Conservation (phyloP, 2,113 vertebrate genomes). For the Rostratula benghalensis region DNA sequence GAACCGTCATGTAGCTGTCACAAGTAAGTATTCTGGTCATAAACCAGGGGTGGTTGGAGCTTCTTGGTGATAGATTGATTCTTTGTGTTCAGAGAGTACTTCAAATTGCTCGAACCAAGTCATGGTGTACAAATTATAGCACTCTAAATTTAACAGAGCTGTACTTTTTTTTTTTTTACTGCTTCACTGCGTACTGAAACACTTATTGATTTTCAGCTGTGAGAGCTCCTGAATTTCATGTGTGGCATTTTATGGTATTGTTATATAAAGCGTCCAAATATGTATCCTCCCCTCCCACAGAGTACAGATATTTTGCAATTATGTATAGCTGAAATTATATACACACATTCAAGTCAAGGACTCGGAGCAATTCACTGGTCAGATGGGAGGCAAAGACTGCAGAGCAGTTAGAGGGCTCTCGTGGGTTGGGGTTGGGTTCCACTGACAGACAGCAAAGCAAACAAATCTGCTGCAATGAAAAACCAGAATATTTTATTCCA, state of each 20-base stretch:
- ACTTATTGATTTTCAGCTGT: neutral
- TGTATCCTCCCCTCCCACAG: neutral
- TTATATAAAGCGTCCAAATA: neutral
- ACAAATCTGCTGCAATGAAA: neutral
- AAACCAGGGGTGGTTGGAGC: neutral
- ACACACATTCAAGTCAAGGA: rapidly evolving
- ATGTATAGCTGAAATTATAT: rapidly evolving
- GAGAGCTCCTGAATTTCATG: neutral
- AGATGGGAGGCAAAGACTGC: neutral
- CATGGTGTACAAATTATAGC: neutral
- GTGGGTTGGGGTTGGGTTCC: neutral
- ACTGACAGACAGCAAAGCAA: neutral
- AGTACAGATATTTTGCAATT: neutral
- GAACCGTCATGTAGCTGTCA: conserved; percentile 94
- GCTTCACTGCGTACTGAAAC: neutral
- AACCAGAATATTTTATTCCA: neutral
- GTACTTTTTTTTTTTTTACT: rapidly evolving
- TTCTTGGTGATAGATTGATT: neutral
- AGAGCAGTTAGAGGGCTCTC: neutral
- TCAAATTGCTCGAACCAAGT: rapidly evolving
- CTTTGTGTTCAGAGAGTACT: neutral
- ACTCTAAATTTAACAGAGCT: rapidly evolving
- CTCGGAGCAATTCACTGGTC: neutral
- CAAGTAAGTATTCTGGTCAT: conserved; percentile 79
- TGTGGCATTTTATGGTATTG: rapidly evolving